These are phyloP conservation scores for Myopa testacea DNA, from an alignment of 2,888 invertebrate genomes.

Conservation along the genomic window DNA sequence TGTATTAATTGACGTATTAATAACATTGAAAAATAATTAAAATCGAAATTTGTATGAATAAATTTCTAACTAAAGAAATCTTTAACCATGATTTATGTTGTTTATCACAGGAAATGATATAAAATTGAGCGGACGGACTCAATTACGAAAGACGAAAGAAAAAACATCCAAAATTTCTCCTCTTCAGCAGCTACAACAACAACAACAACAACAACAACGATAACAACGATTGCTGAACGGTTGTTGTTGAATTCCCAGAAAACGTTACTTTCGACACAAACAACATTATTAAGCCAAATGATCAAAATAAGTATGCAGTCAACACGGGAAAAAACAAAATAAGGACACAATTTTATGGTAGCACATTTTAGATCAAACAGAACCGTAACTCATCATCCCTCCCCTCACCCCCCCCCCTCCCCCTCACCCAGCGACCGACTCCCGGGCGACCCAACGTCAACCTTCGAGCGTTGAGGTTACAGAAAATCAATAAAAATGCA, in stretches of 20 bases:
- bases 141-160: too few species aligned
- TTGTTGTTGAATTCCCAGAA: background rate
- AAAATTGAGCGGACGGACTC: too few species aligned
- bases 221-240: too few species aligned
- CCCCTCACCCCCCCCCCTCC: background rate
- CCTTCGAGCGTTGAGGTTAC: conserved; percentile 18
- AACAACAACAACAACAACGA: too few species aligned
- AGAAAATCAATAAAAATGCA: conserved; percentile 32
- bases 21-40: too few species aligned
- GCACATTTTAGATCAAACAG: background rate
- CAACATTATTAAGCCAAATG: background rate
- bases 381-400: background rate
- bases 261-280: background rate
- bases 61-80: too few species aligned
- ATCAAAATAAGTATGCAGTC: background rate
- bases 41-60: too few species aligned
- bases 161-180: too few species aligned
- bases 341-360: conserved; percentile 1
- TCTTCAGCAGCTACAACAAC: too few species aligned
- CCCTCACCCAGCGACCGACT: background rate
- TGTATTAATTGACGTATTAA: too few species aligned
- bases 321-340: background rate
- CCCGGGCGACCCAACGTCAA: background rate
- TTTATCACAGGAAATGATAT: too few species aligned
- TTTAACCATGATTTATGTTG: too few species aligned